Conservation (phyloP, 2,113 vertebrate genomes). For the Pandion haliaetus region DNA sequence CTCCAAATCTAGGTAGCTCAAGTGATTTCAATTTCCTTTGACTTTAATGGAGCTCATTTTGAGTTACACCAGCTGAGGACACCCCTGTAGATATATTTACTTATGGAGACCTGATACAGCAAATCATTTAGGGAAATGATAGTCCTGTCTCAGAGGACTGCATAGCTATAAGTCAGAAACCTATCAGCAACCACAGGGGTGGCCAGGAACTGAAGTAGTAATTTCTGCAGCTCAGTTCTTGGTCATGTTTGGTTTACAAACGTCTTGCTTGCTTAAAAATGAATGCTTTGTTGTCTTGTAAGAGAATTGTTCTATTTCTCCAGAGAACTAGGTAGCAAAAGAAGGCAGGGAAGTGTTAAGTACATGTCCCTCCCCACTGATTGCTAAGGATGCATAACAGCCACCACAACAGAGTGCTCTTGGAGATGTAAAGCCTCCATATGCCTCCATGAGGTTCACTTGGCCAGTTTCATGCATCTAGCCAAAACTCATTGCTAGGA, state of each 20-base stretch:
- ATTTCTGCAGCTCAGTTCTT: neutral
- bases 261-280: neutral
- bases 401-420: neutral
- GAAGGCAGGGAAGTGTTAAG: neutral
- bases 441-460: neutral
- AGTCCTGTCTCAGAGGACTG: neutral
- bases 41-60: neutral
- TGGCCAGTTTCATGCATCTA: neutral
- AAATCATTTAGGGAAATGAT: neutral
- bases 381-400: neutral
- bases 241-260: neutral
- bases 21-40: neutral
- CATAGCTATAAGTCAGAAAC: neutral
- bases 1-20: neutral
- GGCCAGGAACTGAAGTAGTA: neutral
- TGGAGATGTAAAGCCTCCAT: neutral
- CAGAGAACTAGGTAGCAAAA: neutral
- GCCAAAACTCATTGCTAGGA: neutral
- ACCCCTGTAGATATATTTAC: neutral
- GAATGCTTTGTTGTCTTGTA: neutral
- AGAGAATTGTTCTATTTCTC: neutral
- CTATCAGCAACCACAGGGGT: neutral
- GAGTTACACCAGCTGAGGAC: neutral
- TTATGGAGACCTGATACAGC: neutral
- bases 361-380: neutral